Conservation (phyloP, 2,797 vertebrate genomes). For the Chloroceryle inda region DNA sequence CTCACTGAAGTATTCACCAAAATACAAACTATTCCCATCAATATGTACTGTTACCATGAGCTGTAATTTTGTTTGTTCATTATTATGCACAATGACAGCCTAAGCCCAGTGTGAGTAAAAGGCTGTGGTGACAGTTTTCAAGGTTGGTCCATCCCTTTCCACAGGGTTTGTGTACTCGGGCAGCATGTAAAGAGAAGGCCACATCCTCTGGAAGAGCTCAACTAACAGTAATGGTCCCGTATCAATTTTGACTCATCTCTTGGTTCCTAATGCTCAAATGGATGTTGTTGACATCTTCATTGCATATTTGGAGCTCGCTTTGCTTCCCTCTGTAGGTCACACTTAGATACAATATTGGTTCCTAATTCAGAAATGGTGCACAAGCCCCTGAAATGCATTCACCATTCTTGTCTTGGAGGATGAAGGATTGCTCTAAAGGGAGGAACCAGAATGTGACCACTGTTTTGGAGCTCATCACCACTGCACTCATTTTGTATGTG, state of each 20-base stretch:
- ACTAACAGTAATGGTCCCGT: neutral
- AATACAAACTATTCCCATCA: neutral
- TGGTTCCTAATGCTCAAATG: neutral
- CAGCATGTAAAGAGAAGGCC: neutral
- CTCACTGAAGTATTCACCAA: constrained; percentile 51
- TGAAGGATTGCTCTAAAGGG: neutral
- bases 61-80: neutral
- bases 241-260: neutral
- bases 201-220: neutral
- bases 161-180: neutral
- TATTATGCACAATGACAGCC: neutral
- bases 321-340: neutral
- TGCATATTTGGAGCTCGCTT: neutral
- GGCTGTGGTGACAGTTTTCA: neutral
- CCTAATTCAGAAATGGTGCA: neutral
- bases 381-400: neutral
- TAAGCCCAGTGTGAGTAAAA: neutral
- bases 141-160: neutral
- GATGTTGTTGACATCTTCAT: neutral
- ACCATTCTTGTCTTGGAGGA: neutral
- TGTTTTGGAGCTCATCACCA: neutral
- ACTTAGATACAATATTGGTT: neutral
- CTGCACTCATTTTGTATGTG: neutral
- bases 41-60: neutral
- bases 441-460: neutral